Conservation (phyloP, 2,113 vertebrate genomes). For the Crotalus horridus region DNA sequence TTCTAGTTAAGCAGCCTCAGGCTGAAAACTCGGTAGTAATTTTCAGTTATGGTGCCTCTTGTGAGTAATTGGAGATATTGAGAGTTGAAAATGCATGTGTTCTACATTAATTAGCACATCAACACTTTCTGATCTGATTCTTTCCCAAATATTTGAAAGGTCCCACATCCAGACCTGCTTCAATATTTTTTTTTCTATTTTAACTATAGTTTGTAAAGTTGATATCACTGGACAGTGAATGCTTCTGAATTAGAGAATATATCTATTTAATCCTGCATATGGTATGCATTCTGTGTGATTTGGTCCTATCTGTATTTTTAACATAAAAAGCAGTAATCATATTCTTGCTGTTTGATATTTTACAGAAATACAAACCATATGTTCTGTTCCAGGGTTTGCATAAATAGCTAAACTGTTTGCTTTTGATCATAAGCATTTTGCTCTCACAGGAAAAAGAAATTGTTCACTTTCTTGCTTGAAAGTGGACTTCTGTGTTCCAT, state of each 20-base stretch:
- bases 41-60: too few relatives aligned
- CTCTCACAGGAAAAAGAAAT: background rate
- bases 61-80: too few relatives aligned
- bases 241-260: background rate
- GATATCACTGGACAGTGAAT: background rate
- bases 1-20: too few relatives aligned
- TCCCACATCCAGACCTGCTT: background rate
- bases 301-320: background rate
- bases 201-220: background rate
- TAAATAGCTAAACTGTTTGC: slow-evolving; percentile 5
- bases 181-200: background rate
- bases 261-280: background rate
- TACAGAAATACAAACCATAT: background rate
- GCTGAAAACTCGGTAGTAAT: too few relatives aligned
- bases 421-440: background rate
- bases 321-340: background rate
- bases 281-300: background rate
- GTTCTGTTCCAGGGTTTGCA: background rate
- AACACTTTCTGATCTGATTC: too few relatives aligned
- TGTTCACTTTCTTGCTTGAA: background rate
- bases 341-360: background rate
- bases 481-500: background rate
- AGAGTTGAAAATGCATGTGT: too few relatives aligned
- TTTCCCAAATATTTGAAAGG: background rate
- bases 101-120: background rate